Evolutionary conservation across 2,797 vertebrate genomes (phyloP).

Genomic region (Pagetopsis macropterus): DNA sequence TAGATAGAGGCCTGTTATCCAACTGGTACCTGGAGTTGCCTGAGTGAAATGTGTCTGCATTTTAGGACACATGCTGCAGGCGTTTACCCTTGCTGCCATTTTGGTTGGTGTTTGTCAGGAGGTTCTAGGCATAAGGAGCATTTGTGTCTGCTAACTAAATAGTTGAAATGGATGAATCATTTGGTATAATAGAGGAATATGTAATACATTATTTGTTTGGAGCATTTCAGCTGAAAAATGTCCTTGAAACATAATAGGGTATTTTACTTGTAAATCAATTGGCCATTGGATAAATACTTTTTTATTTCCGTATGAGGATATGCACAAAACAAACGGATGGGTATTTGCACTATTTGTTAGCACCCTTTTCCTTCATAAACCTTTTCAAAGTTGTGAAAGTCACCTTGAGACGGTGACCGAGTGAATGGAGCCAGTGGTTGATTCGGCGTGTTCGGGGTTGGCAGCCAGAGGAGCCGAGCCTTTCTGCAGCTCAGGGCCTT

Average conservation of each 20-base stretch:
- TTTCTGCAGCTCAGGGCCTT: conserved; percentile 65
- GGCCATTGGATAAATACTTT: background rate
- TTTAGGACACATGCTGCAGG: conserved; percentile 23
- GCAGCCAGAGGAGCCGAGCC: conserved; percentile 56
- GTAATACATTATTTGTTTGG: conserved; percentile 1
- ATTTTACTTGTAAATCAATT: conserved; percentile 11
- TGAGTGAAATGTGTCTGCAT: conserved; percentile 44
- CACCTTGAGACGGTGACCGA: conserved; percentile 71
- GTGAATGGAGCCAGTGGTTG: conserved; percentile 45
- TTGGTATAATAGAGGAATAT: background rate
- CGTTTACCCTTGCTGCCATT: background rate
- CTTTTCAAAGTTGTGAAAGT: conserved; percentile 68
- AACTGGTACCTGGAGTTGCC: conserved; percentile 49
- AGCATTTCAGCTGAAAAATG: conserved; percentile 15
- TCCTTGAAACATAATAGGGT: conserved; percentile 28
- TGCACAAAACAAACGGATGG: conserved; percentile 14
- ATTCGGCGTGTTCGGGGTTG: conserved; percentile 45
- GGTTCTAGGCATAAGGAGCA: conserved; percentile 7
- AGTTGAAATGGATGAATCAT: conserved; percentile 19
- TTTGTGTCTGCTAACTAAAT: background rate
- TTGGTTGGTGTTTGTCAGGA: background rate
- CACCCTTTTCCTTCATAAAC: conserved; percentile 55
- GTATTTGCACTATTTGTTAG: conserved; percentile 43
- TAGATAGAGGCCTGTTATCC: conserved; percentile 43
- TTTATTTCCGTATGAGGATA: background rate